Conservation (phyloP, 2,888 invertebrate species). For the Linnaemya vulpina region DNA sequence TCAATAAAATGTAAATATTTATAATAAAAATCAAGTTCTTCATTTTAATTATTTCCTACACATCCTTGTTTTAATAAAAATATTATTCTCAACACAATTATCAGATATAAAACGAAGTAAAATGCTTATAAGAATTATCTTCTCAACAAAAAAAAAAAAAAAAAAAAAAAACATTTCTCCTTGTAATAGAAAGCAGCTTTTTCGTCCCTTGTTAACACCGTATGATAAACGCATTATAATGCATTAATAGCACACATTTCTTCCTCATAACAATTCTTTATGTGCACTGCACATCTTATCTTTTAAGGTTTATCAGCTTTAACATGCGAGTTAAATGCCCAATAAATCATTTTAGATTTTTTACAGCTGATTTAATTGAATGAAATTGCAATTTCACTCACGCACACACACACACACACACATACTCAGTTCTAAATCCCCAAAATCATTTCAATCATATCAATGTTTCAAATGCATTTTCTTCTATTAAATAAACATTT, state of each 20-base stretch:
- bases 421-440: constrained; percentile 33
- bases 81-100: too few species aligned
- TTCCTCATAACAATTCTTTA: background rate
- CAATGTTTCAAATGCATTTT: constrained; percentile 41
- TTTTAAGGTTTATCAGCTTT: constrained; percentile 10
- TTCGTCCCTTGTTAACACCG: background rate
- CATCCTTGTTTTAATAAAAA: too few species aligned
- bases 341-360: constrained; percentile 54
- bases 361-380: constrained; percentile 50
- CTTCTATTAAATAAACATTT: constrained; percentile 57
- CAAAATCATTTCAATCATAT: constrained; percentile 62
- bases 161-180: background rate
- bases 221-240: background rate
- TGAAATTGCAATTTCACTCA: constrained; percentile 16
- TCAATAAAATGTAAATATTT: too few species aligned
- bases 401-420: background rate
- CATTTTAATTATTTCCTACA: too few species aligned
- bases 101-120: too few species aligned
- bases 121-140: too few species aligned
- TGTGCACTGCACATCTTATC: background rate
- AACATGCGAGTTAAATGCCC: constrained; percentile 16
- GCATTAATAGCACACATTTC: background rate
- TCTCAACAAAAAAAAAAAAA: too few species aligned
- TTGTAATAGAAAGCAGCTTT: background rate
- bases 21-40: too few species aligned